Percentiles rank a stretch among this genome's conserved stretches.
Evolutionary conservation across 2,797 vertebrate species (phyloP).

Genomic region (Chelidonichthys spinosus): DNA sequence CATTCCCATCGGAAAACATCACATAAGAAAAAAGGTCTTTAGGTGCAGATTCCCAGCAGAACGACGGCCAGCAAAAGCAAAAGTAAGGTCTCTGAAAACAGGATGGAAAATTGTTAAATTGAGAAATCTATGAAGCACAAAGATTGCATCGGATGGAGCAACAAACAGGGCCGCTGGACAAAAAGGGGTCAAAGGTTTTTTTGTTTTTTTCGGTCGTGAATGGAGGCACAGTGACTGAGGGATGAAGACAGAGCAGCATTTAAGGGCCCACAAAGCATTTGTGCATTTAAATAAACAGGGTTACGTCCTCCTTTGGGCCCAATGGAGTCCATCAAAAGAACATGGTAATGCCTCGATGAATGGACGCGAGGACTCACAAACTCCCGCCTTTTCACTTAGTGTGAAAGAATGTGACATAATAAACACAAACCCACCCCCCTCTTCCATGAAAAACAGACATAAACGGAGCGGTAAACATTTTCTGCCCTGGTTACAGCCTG

Average conservation of each 20-base stretch:
- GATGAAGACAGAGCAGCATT: slow-evolving; percentile 82
- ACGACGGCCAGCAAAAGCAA: slow-evolving; percentile 48
- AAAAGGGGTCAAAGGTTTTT: slow-evolving; percentile 84
- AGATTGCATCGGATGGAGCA: slow-evolving; percentile 73
- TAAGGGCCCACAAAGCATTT: slow-evolving; percentile 81
- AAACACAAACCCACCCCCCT: slow-evolving; percentile 56
- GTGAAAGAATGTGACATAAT: slow-evolving; percentile 84
- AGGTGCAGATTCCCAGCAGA: slow-evolving; percentile 78
- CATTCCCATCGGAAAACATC: slow-evolving; percentile 66
- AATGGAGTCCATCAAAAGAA: slow-evolving; percentile 84
- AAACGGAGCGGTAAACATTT: slow-evolving; percentile 77
- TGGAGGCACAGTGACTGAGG: slow-evolving; percentile 74
- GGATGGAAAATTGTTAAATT: slow-evolving; percentile 74
- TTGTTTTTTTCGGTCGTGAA: slow-evolving; percentile 76
- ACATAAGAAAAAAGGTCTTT: slow-evolving; percentile 41
- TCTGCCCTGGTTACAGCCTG: slow-evolving; percentile 70
- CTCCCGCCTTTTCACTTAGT: slow-evolving; percentile 76
- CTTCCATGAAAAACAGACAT: slow-evolving; percentile 64
- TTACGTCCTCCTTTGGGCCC: slow-evolving; percentile 81
- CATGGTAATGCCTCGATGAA: slow-evolving; percentile 83
- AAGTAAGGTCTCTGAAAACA: slow-evolving; percentile 53
- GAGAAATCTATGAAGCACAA: slow-evolving; percentile 65
- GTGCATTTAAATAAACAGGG: slow-evolving; percentile 84
- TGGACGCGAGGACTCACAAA: slow-evolving; percentile 76
- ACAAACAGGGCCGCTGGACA: slow-evolving; percentile 66